Evolutionary conservation across 2,113 vertebrate genomes (phyloP).

Genomic region (Anthoscopus minutus): DNA sequence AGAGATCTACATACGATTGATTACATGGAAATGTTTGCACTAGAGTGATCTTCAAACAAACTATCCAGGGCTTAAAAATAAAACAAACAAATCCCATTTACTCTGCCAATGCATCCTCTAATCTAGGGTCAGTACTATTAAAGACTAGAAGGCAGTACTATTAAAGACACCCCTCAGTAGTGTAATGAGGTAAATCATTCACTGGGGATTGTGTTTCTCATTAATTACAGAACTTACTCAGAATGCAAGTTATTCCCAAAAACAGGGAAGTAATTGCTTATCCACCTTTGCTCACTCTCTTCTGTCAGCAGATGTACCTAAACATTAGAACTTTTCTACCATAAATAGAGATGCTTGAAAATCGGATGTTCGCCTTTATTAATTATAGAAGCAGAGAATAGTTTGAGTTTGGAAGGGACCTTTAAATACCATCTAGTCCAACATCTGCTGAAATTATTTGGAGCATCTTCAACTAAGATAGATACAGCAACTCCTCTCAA

Average conservation of each 20-base stretch:
- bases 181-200: neutral
- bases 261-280: neutral
- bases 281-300: neutral
- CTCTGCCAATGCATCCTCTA: neutral
- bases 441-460: neutral
- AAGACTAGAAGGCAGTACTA: neutral
- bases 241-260: neutral
- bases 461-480: neutral
- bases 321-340: neutral
- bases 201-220: neutral
- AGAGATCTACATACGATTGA: neutral
- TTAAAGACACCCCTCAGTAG: neutral
- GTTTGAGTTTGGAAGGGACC: neutral
- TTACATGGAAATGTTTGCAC: neutral
- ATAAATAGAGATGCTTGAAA: neutral
- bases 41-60: neutral
- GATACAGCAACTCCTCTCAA: neutral
- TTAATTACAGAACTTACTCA: neutral
- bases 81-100: neutral
- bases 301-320: neutral
- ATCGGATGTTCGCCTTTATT: neutral
- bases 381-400: neutral
- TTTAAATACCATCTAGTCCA: neutral
- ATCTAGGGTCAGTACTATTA: neutral
- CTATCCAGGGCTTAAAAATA: neutral